These are phyloP conservation scores for Liposcelis brunnea DNA, from an alignment of 2,888 invertebrate genomes.

Conservation along the genomic window DNA sequence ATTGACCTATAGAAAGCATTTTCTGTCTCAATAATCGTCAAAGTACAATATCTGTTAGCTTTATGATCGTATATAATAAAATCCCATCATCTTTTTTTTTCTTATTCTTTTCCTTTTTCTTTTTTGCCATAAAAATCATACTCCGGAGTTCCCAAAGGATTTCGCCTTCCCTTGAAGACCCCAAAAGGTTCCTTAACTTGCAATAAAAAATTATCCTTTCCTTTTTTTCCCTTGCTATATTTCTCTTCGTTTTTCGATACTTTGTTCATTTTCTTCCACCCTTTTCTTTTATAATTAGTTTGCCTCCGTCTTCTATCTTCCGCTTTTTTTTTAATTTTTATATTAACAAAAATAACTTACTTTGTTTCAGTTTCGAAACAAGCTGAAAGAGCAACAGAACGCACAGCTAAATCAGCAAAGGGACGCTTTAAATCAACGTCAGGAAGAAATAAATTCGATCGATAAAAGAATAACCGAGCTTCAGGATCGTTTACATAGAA, in stretches of 20 bases:
- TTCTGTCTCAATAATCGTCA: not conserved
- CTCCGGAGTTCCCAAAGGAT: too few species aligned
- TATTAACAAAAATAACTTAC: constrained; percentile 11
- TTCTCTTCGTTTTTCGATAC: not conserved
- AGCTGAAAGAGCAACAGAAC: constrained; percentile 88
- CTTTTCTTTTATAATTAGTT: not conserved
- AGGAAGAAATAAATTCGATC: constrained; percentile 81
- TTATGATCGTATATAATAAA: not conserved
- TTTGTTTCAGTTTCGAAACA: constrained; percentile 74
- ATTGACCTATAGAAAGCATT: too few species aligned
- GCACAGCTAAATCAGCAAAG: constrained; percentile 76
- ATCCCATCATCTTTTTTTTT: too few species aligned
- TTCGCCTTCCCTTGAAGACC: too few species aligned
- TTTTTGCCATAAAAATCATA: too few species aligned
- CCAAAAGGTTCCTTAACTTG: too few species aligned
- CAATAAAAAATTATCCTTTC: too few species aligned
- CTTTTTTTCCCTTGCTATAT: too few species aligned
- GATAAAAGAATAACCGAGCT: constrained; percentile 87
- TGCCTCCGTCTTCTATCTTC: not conserved
- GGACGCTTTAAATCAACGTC: constrained; percentile 70
- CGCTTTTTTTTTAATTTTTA: constrained; percentile 1
- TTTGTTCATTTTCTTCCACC: not conserved
- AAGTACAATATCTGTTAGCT: not conserved
- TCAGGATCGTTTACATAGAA: constrained; percentile 76
- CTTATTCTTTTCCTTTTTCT: too few species aligned